Evolutionary conservation across 1,140 invertebrate genomes (phyloP), one percentile per base, ranked within the genome.

Genomic region (Nylanderia fulva): DNA sequence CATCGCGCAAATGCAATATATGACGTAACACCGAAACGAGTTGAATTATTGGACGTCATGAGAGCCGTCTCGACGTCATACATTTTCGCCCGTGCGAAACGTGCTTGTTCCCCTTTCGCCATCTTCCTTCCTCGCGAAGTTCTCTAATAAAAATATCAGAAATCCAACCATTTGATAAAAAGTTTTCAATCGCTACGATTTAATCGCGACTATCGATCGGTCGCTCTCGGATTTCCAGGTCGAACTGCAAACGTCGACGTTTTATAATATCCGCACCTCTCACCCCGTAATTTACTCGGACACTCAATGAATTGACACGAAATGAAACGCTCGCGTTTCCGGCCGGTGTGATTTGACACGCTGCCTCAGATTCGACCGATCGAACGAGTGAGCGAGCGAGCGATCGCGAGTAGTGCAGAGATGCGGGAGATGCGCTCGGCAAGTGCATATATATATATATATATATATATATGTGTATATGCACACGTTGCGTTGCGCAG

Each of bases 391-490:
- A 87, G 66, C 75, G 42, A 79, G 69, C 4, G 29, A 33, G 29
- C 3, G 29, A 33, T 33, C 29, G 52, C 21, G 83, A 36, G 27
- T n/a, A 52, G 66, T 36, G 18, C 42, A 54, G 27, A 24, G 33
- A 39, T 33, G 36, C 66, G 36, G 29, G 56, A 36, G 29, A 74
- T 63, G 27, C 56, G 24, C 27, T 66, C 63, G 33, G 64, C 77
- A 74, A 84, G 85, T 84, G 86, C 54, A 61, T 58, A 63, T 71
- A 63, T 42, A 85, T 61, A n/a, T n/a, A n/a, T n/a, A n/a, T n/a
- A n/a, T n/a, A n/a, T n/a, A n/a, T n/a, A n/a, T n/a, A n/a, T n/a
- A n/a, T n/a, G n/a, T n/a, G n/a, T n/a, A n/a, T n/a, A n/a, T n/a
- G 52, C 71, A 76, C 82, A 64, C 58, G 29, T 60, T n/a, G n/a